Conservation (phyloP, 2,113 vertebrate species). For the Tor tambroides region DNA sequence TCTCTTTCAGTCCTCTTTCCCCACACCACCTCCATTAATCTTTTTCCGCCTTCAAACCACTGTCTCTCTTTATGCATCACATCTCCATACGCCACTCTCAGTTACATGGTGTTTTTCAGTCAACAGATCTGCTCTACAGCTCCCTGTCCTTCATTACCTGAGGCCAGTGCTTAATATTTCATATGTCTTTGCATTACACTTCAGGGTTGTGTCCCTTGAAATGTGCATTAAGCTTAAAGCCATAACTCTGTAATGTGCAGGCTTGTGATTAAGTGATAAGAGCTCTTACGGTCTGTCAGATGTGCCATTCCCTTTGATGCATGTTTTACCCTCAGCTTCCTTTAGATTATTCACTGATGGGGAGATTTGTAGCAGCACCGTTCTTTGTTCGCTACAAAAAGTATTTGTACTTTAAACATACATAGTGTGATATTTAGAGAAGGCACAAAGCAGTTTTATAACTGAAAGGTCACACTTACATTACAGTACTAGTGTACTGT, state of each 20-base stretch:
- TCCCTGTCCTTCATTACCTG: constrained; percentile 20
- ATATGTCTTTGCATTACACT: constrained; percentile 23
- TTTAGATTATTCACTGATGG: not conserved
- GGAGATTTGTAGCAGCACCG: not conserved
- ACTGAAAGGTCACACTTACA: not conserved
- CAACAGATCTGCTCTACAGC: constrained; percentile 1
- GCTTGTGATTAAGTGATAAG: constrained; percentile 30
- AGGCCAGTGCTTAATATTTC: constrained; percentile 29
- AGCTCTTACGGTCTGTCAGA: not conserved
- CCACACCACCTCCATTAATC: constrained; percentile 34
- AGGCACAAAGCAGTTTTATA: not conserved
- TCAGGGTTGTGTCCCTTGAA: constrained; percentile 30
- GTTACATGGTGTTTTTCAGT: constrained; percentile 36
- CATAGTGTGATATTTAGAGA: constrained; percentile 10
- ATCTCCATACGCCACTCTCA: constrained; percentile 27
- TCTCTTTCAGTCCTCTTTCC: not conserved
- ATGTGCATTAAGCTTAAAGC: constrained; percentile 20
- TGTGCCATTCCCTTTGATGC: not conserved
- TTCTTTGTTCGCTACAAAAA: not conserved
- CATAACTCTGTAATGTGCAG: constrained; percentile 16
- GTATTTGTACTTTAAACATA: not conserved
- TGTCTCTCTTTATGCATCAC: constrained; percentile 8
- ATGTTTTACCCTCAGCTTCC: not conserved
- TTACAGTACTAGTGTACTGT: not conserved
- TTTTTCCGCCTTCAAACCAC: constrained; percentile 16